Conservation (phyloP, 2,888 invertebrate species). For the Halictus ligatus region DNA sequence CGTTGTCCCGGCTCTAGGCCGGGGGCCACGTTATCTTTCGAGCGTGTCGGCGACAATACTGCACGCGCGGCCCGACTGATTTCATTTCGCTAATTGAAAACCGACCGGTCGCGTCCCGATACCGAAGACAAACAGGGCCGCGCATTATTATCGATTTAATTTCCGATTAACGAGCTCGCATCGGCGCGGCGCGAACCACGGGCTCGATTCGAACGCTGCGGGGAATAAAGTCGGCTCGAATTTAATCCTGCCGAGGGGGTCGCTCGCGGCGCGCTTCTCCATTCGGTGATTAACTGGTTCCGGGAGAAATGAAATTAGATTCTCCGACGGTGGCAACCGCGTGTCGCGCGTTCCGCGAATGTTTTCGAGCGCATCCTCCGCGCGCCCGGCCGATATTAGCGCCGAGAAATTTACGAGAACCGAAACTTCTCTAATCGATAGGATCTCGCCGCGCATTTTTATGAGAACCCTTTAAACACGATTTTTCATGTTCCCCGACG, state of each 20-base stretch:
- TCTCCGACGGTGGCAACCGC: background rate
- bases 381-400: background rate
- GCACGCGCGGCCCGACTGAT: constrained; percentile 18
- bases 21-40: background rate
- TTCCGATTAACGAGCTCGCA: constrained; percentile 25
- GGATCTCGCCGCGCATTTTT: background rate
- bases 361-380: background rate
- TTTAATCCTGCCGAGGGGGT: background rate
- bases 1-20: background rate
- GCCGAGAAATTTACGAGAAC: background rate
- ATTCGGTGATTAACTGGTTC: constrained; percentile 14
- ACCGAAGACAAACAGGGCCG: constrained; percentile 15
- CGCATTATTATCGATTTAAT: constrained; percentile 39
- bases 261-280: background rate
- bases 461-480: background rate
- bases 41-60: constrained; percentile 17
- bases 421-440: background rate
- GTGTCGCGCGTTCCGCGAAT: constrained; percentile 1
- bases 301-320: background rate
- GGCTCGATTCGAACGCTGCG: background rate
- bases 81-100: constrained; percentile 58
- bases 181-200: background rate
- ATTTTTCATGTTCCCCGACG: background rate
- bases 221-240: background rate
- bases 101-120: constrained; percentile 26